Conservation (phyloP, 2,797 vertebrate species). For the Labeo calbasu region DNA sequence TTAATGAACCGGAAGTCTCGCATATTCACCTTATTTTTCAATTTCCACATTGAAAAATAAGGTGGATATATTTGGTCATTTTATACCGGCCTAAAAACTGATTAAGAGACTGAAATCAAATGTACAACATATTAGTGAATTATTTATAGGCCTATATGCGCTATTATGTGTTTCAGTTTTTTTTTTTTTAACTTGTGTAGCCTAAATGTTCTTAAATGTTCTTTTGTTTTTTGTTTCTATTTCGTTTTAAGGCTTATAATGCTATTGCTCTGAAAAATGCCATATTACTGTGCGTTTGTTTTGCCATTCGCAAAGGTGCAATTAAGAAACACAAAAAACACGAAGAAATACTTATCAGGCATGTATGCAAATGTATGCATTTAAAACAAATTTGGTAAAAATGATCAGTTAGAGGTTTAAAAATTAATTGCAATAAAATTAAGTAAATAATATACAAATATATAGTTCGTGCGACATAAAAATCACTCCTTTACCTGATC, state of each 20-base stretch:
- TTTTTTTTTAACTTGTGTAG: not conserved
- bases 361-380: no score
- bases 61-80: not conserved
- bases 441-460: not conserved
- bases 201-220: not conserved
- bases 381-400: no score
- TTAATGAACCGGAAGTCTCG: no score
- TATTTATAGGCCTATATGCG: not conserved
- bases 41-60: no score
- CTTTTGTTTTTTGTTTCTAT: no score
- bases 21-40: no score
- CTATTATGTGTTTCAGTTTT: not conserved
- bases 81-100: not conserved
- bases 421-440: not conserved
- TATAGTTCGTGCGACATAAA: no score
- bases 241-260: not conserved
- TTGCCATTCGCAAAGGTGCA: no score
- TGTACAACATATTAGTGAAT: not conserved
- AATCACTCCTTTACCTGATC: no score
- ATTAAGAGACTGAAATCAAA: not conserved
- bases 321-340: no score
- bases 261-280: not conserved
- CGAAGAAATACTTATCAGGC: no score
- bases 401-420: no score
- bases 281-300: not conserved